phyloP scores from a whole-genome alignment of 1,140 invertebrate species.

The Lerema accius region DNA sequence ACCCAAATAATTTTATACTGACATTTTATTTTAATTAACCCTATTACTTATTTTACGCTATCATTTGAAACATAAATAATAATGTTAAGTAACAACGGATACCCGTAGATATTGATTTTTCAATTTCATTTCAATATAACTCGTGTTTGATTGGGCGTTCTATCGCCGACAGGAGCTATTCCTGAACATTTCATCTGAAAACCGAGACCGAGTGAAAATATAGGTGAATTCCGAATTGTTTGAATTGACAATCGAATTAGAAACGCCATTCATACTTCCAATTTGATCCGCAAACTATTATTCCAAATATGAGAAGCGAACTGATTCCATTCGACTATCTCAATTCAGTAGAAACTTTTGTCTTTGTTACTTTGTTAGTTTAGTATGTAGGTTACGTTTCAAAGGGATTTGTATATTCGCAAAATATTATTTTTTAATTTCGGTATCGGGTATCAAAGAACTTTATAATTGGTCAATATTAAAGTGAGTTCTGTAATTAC shows the following conservation, averaged over 20 bases:
- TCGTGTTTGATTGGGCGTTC: not conserved
- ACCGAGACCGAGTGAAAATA: slow-evolving; percentile 13
- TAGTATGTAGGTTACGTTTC: slow-evolving; percentile 2
- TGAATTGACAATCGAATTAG: slow-evolving; percentile 28
- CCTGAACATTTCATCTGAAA: not conserved
- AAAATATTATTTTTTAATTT: no score
- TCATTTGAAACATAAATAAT: no score
- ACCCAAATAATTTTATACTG: no score
- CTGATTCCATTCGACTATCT: slow-evolving; percentile 17
- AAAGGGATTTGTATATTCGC: no score
- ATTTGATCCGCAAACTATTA: slow-evolving; percentile 29
- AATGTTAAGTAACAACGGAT: no score
- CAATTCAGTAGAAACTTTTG: slow-evolving; percentile 11
- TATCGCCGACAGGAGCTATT: not conserved
- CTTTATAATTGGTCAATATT: no score
- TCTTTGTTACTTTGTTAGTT: slow-evolving; percentile 1
- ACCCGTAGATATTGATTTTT: no score
- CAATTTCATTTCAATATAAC: no score
- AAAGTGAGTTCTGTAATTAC: no score
- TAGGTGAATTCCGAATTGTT: slow-evolving; percentile 21
- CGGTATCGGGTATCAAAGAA: no score
- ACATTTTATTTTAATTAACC: no score
- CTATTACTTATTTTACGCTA: no score
- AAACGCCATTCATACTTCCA: slow-evolving; percentile 25
- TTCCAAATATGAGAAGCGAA: slow-evolving; percentile 10